These are phyloP conservation scores for Oxyruncus cristatus DNA, from an alignment of 2,113 vertebrate species.

Conservation along the genomic window DNA sequence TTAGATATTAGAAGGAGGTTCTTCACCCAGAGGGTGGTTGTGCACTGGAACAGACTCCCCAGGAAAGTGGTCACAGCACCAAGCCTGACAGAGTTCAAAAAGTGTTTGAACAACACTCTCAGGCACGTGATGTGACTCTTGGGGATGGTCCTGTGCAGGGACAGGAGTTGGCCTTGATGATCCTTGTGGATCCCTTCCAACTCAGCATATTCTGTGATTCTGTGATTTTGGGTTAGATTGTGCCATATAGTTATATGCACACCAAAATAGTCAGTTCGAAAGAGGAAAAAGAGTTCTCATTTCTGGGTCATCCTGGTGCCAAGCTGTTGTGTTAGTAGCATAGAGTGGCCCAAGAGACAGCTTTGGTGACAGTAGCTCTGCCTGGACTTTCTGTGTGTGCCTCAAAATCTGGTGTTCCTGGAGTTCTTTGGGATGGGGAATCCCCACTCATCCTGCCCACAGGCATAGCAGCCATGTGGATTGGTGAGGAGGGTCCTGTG, in stretches of 20 bases:
- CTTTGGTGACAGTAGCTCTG: not conserved
- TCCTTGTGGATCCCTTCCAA: not conserved
- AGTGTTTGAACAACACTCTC: not conserved
- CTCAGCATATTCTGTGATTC: not conserved
- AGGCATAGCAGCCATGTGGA: no score
- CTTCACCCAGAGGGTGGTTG: not conserved
- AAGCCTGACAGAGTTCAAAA: not conserved
- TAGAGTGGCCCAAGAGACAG: not conserved
- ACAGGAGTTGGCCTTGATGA: not conserved
- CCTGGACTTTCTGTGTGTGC: not conserved
- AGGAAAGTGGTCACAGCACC: not conserved
- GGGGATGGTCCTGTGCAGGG: not conserved
- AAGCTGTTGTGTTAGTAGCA: not conserved
- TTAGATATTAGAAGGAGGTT: not conserved
- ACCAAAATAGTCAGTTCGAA: not conserved
- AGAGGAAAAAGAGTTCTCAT: not conserved
- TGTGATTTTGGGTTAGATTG: not conserved
- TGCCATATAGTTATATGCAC: not conserved
- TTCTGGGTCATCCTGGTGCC: not conserved
- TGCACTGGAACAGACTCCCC: not conserved
- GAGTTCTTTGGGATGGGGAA: not conserved
- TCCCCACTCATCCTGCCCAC: no score
- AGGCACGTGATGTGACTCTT: not conserved
- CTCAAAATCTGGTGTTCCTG: not conserved
- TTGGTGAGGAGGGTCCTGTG: accelerated